Conservation (phyloP, 2,113 vertebrate species). For the Mirza zaza region DNA sequence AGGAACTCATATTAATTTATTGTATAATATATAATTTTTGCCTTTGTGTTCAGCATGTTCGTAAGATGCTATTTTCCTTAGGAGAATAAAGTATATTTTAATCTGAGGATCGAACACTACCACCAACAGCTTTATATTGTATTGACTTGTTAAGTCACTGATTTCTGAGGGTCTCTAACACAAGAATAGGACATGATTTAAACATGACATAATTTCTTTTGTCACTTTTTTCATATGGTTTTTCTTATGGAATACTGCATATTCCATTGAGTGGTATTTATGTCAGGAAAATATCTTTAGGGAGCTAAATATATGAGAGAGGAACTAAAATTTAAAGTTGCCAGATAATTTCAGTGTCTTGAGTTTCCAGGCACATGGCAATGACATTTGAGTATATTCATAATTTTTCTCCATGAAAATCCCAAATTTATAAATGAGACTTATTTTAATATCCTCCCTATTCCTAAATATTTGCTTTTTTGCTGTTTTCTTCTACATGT, state of each 20-base stretch:
- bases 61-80: slow-evolving; percentile 70
- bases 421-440: neutral
- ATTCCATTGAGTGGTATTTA: slow-evolving; percentile 8
- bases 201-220: slow-evolving; percentile 36
- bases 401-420: slow-evolving; percentile 44
- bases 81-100: slow-evolving; percentile 54
- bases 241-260: slow-evolving; percentile 29
- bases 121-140: slow-evolving; percentile 43
- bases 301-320: slow-evolving; percentile 23
- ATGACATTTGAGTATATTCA: neutral
- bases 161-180: slow-evolving; percentile 57
- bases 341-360: neutral
- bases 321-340: slow-evolving; percentile 6
- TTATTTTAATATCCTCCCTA: neutral
- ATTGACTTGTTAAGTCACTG: slow-evolving; percentile 60
- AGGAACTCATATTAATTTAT: slow-evolving; percentile 77
- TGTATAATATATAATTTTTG: slow-evolving; percentile 68
- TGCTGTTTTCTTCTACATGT: neutral
- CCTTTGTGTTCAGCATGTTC: slow-evolving; percentile 59
- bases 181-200: neutral
- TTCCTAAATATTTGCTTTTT: slow-evolving; percentile 21
- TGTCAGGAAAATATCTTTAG: slow-evolving; percentile 10
- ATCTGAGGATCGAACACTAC: slow-evolving; percentile 12
- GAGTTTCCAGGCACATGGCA: neutral
- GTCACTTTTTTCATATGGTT: neutral